Evolutionary conservation across 2,888 invertebrate species (phyloP).

Genomic region (Torymus auratus): DNA sequence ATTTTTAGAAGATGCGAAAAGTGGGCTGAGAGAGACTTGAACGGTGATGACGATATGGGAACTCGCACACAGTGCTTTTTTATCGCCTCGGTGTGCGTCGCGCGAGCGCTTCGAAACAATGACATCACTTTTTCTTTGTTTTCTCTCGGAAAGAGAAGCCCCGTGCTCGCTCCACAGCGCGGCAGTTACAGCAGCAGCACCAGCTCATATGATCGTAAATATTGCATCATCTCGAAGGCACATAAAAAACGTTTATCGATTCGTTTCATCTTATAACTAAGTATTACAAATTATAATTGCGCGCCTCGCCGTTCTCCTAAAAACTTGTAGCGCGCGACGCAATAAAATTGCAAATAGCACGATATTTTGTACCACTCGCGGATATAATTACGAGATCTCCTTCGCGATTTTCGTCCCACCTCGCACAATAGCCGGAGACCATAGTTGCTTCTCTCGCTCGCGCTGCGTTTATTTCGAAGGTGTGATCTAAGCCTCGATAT

Average conservation of each 20-base stretch:
- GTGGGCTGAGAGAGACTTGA: not conserved
- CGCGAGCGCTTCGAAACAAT: not conserved
- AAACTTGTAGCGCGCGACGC: not conserved
- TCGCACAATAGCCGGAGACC: too few relatives aligned
- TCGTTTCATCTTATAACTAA: too few relatives aligned
- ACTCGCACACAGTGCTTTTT: not conserved
- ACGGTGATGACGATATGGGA: not conserved
- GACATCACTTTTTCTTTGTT: conserved; percentile 30
- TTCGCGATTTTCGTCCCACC: too few relatives aligned
- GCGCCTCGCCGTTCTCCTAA: not conserved
- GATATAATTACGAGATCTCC: too few relatives aligned
- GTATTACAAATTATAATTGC: conserved; percentile 17
- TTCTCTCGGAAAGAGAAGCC: not conserved
- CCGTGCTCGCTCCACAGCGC: too few relatives aligned
- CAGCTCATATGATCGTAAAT: too few relatives aligned
- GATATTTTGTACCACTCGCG: not conserved
- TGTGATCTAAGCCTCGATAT: too few relatives aligned
- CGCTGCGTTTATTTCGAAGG: too few relatives aligned
- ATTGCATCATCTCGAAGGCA: too few relatives aligned
- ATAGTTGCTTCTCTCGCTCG: too few relatives aligned
- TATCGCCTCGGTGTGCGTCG: not conserved
- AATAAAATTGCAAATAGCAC: not conserved
- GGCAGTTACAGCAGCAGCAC: too few relatives aligned
- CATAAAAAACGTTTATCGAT: too few relatives aligned
- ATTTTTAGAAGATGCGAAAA: conserved; percentile 36